Conservation (phyloP, 2,797 vertebrate species). For the Silurus lanzhouensis region DNA sequence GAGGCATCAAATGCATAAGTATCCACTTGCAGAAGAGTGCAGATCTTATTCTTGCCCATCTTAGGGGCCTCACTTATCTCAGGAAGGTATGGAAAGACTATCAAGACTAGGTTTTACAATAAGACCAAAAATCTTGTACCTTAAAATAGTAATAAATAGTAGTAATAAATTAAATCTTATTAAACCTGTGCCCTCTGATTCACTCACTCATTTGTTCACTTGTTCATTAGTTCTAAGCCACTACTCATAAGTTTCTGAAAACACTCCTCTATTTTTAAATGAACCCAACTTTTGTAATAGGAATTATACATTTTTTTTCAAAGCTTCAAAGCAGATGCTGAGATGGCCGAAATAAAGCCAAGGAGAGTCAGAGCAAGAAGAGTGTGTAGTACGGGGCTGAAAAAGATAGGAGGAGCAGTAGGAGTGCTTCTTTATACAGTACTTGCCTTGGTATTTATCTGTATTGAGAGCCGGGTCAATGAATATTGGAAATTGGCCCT, state of each 20-base stretch:
- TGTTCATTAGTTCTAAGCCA: background rate
- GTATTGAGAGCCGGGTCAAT: background rate
- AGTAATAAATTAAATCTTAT: too few species aligned
- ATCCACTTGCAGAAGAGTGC: background rate
- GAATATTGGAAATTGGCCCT: background rate
- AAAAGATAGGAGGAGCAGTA: conserved; percentile 4
- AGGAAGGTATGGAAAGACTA: background rate
- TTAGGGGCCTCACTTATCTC: background rate
- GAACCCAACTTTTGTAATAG: conserved; percentile 49
- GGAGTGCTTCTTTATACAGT: conserved; percentile 21
- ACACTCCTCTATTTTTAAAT: conserved; percentile 48
- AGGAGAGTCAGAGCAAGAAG: conserved; percentile 36
- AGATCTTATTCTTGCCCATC: background rate
- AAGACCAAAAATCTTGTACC: background rate
- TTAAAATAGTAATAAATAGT: background rate
- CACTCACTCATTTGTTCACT: conserved; percentile 21
- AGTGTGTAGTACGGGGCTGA: conserved; percentile 19
- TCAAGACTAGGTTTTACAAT: background rate
- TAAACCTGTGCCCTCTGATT: background rate
- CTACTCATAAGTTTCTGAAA: conserved; percentile 20
- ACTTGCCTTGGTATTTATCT: conserved; percentile 1
- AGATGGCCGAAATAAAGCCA: conserved; percentile 49
- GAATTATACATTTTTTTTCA: conserved; percentile 59
- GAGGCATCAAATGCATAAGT: background rate
- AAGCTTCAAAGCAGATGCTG: conserved; percentile 60